These are phyloP conservation scores for Drosophila rufa DNA, from an alignment of 1,140 invertebrate genomes.

Conservation along the genomic window DNA sequence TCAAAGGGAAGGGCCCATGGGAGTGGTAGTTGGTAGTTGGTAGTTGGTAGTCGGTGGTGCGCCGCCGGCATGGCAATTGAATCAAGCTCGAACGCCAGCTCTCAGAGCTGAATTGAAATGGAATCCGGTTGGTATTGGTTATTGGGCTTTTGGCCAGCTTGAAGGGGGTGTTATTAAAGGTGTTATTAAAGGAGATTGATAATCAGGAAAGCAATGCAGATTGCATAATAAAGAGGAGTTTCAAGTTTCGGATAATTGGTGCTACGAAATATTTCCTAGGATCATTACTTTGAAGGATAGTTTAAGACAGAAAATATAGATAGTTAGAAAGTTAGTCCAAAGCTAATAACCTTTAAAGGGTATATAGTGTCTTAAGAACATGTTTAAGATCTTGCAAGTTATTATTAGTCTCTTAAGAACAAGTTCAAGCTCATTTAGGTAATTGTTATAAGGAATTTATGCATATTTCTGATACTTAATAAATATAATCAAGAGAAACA, in stretches of 20 bases:
- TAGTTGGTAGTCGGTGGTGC: too few species aligned
- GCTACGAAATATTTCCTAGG: background rate
- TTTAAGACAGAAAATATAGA: background rate
- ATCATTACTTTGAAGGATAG: too few species aligned
- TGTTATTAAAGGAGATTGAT: slow-evolving; percentile 13
- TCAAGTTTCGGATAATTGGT: background rate
- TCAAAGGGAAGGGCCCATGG: slow-evolving; percentile 17
- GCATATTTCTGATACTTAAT: too few species aligned
- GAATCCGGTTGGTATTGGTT: slow-evolving; percentile 17
- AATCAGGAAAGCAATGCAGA: slow-evolving; percentile 3
- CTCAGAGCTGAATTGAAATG: background rate
- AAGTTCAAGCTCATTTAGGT: background rate
- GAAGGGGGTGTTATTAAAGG: background rate
- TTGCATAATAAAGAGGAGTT: slow-evolving; percentile 10
- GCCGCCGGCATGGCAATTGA: slow-evolving; percentile 46
- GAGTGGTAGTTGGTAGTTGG: background rate
- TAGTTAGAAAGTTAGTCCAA: background rate
- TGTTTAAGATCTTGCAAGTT: background rate
- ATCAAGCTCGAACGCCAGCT: background rate
- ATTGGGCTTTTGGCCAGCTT: background rate
- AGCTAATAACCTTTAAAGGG: too few species aligned
- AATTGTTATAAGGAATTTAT: background rate
- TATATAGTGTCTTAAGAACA: background rate
- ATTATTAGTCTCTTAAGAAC: background rate
- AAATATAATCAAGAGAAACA: too few species aligned